Base-by-base conservation (phyloP, 1,140 invertebrate genomes). In the Vanessa atalanta region DNA sequence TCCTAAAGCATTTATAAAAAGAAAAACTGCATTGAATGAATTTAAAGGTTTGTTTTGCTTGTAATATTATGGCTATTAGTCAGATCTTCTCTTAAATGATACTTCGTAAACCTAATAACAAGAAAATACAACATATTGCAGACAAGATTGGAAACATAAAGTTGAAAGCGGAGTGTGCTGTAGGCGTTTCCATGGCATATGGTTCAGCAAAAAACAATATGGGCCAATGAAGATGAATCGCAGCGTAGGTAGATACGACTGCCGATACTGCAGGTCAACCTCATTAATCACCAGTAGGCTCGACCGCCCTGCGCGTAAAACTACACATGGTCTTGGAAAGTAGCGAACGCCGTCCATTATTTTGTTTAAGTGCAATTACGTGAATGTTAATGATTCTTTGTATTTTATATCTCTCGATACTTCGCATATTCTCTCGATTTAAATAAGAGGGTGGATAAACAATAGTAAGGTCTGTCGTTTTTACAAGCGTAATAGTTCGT, bases 281-380 rank as follows among this genome's bases (percentile, higher is more conserved):
- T 79, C 86, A 87, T 90, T 88, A 90, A 90, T 88, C 88, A 90
- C 76, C 74, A 79, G 79, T 79, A 77, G 78, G 75, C 81, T 73
- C 76, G 79, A 76, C 75, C 61, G 66, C 65, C 51, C 69, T 68
- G 31, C 23, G 43, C 20, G 65, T 57, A 73, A 53, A 47, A 64
- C 20, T 68, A 61, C 55, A 63, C 65, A 68, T 47, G 43, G 31
- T 8, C 20, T 50, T 43, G 11, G 15, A 66, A 26, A 13, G 14
- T 61, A 13, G 26, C 26, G 14, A 15, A 37, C 57, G 11, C 11
- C n/a, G n/a, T 51, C 12, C 12, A 51, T 15, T 51, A 31, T 31
- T 16, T 61, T 53, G 63, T 66, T 20, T 66, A 37, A 43, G 15
- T 16, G n/a, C 53, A 9, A 23, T 57, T 9, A 23, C 15, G 53